These are phyloP conservation scores for Nasonia longicornis DNA, from an alignment of 1,140 invertebrate species.

Conservation along the genomic window DNA sequence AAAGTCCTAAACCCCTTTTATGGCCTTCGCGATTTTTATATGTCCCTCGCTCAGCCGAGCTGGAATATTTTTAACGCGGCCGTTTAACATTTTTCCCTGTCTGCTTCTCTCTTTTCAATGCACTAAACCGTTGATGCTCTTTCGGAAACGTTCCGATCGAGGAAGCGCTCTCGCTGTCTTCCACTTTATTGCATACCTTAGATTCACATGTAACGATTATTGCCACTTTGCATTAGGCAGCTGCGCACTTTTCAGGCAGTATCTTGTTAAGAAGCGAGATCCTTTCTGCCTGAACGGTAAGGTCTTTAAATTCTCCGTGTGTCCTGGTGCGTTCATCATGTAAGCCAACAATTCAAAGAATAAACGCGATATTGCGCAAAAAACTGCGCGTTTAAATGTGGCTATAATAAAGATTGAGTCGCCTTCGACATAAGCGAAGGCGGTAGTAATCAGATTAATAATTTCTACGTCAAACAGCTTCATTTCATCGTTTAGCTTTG, in stretches of 20 bases:
- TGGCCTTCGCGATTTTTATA: not conserved
- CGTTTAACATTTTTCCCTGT: not conserved
- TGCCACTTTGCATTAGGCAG: conserved; percentile 22
- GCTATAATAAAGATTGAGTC: no score
- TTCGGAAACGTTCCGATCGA: not conserved
- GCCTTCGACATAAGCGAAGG: not conserved
- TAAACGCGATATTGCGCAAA: no score
- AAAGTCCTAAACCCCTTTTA: not conserved
- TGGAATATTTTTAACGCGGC: no score
- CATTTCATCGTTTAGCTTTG: not conserved
- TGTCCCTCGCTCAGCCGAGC: no score
- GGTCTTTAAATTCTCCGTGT: not conserved
- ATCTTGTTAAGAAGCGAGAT: not conserved
- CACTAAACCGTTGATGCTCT: not conserved
- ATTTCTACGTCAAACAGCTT: not conserved
- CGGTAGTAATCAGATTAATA: not conserved
- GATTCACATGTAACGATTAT: conserved; percentile 38
- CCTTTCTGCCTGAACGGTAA: not conserved
- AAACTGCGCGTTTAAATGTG: no score
- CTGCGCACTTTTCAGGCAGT: not conserved
- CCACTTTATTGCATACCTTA: conserved; percentile 26
- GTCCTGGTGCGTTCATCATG: no score
- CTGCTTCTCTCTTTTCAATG: not conserved
- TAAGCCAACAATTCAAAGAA: no score
- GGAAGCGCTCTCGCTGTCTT: conserved; percentile 24